phyloP scores from a whole-genome alignment of 2,113 vertebrate species.

The Saimiri boliviensis region DNA sequence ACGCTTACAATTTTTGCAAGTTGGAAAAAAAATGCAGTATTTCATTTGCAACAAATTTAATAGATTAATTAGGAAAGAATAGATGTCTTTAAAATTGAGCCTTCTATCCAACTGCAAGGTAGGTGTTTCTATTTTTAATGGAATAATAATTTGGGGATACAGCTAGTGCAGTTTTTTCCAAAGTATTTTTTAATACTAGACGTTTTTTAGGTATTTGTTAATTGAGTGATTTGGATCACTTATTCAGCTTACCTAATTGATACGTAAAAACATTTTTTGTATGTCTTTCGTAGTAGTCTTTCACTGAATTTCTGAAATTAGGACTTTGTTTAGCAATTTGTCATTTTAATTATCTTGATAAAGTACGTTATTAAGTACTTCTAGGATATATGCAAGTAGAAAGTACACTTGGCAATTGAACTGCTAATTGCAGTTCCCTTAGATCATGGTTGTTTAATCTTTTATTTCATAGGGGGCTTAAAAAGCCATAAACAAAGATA shows the following conservation, averaged over 20 bases:
- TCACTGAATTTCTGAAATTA: neutral
- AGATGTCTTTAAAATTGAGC: constrained; percentile 47
- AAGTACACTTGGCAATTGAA: neutral
- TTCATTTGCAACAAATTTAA: constrained; percentile 39
- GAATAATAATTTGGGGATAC: neutral
- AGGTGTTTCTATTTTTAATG: constrained; percentile 53
- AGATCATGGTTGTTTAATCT: neutral
- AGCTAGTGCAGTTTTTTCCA: neutral
- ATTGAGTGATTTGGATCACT: neutral
- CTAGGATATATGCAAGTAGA: neutral
- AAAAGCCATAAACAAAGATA: no score
- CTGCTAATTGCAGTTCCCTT: neutral
- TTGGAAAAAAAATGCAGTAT: constrained; percentile 55
- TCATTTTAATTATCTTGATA: neutral
- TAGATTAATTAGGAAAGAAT: constrained; percentile 60
- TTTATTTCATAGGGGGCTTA: no score
- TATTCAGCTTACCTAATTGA: neutral
- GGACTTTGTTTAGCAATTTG: neutral
- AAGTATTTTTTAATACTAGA: neutral
- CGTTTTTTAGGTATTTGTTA: neutral
- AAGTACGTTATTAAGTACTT: neutral
- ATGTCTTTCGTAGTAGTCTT: neutral
- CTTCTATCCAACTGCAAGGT: constrained; percentile 59
- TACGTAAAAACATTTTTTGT: neutral
- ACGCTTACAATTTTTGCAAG: constrained; percentile 40